phyloP scores from a whole-genome alignment of 2,888 invertebrate species.

The Tanytarsus gracilentus region DNA sequence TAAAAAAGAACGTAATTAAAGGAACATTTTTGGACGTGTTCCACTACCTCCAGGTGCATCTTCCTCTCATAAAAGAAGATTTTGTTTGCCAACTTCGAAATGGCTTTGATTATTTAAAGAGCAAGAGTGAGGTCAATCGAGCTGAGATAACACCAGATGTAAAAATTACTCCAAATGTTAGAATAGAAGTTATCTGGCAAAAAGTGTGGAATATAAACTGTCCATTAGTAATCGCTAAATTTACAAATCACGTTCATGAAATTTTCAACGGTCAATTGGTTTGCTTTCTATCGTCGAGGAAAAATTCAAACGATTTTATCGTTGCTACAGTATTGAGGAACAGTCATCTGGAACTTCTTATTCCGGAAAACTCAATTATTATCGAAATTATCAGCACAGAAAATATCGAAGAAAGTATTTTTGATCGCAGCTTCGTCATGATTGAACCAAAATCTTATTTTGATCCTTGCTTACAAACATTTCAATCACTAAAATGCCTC shows the following conservation, averaged over 20 bases:
- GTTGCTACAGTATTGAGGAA: constrained; percentile 60
- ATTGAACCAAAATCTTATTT: constrained; percentile 71
- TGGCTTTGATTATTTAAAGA: constrained; percentile 35
- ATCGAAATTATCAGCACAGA: constrained; percentile 38
- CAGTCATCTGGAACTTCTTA: constrained; percentile 35
- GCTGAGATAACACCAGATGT: neutral
- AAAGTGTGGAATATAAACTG: constrained; percentile 6
- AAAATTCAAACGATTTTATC: constrained; percentile 57
- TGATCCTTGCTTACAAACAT: constrained; percentile 69
- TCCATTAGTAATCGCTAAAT: constrained; percentile 2
- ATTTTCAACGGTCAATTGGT: constrained; percentile 54
- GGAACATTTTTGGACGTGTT: constrained; percentile 36
- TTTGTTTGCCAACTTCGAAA: constrained; percentile 63
- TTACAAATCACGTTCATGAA: constrained; percentile 33
- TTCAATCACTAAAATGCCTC: constrained; percentile 57
- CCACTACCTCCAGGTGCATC: constrained; percentile 73
- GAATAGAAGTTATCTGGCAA: neutral
- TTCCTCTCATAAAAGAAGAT: constrained; percentile 69
- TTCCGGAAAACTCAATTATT: neutral
- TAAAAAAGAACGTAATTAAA: constrained; percentile 16
- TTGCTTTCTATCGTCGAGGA: constrained; percentile 55
- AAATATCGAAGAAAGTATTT: constrained; percentile 37
- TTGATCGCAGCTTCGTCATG: constrained; percentile 50
- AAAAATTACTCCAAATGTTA: neutral
- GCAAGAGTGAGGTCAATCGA: neutral